These are phyloP conservation scores for Etheostoma spectabile DNA, from an alignment of 2,113 vertebrate genomes.

Conservation along the genomic window DNA sequence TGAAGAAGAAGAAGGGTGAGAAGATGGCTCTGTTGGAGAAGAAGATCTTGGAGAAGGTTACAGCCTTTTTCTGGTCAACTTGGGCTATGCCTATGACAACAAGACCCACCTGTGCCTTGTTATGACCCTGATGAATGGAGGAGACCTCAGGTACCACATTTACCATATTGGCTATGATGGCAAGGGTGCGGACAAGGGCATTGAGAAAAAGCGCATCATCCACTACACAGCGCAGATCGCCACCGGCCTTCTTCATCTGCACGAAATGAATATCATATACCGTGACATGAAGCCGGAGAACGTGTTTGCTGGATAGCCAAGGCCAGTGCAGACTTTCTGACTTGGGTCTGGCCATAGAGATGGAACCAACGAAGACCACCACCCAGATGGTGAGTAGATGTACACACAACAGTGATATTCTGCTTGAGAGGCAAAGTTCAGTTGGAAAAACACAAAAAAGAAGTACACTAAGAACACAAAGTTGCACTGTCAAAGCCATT, in stretches of 20 bases:
- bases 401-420: background rate
- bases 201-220: conserved; percentile 89
- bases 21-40: conserved; percentile 95
- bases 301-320: conserved; percentile 90
- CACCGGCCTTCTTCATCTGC: conserved; percentile 91
- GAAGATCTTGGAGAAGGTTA: conserved; percentile 91
- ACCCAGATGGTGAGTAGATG: conserved; percentile 89
- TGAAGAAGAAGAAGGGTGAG: conserved; percentile 94
- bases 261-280: conserved; percentile 89
- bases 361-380: conserved; percentile 84
- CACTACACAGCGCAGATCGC: conserved; percentile 94
- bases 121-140: conserved; percentile 97
- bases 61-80: conserved; percentile 92
- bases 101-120: conserved; percentile 94
- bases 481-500: background rate
- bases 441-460: background rate
- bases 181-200: conserved; percentile 84
- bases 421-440: background rate
- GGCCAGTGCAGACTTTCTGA: conserved; percentile 94
- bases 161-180: conserved; percentile 88
- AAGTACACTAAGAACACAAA: background rate
- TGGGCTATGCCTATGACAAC: conserved; percentile 91
- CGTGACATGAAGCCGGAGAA: conserved; percentile 97
- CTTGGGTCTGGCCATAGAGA: conserved; percentile 91
- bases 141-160: conserved; percentile 95